phyloP scores from a whole-genome alignment of 2,888 invertebrate genomes.

The Agrochola lota region DNA sequence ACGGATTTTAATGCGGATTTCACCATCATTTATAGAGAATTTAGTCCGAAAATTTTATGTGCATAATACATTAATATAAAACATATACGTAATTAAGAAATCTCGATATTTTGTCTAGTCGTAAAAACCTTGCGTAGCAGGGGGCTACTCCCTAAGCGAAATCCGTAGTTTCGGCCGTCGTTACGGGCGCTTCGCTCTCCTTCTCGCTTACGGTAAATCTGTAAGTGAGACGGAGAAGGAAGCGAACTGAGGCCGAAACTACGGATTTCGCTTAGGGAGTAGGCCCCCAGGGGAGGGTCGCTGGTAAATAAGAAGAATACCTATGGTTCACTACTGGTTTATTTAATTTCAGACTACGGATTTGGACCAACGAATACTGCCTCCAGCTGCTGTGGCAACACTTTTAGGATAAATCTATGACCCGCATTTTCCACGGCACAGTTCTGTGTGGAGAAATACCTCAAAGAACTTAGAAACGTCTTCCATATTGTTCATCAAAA shows the following conservation, averaged over 20 bases:
- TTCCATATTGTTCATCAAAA: constrained; percentile 74
- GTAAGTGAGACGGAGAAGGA: too few species aligned
- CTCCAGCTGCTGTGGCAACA: constrained; percentile 71
- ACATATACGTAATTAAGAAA: background rate
- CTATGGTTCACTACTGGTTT: constrained; percentile 31
- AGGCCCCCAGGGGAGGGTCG: background rate
- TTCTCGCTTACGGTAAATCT: too few species aligned
- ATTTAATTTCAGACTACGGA: constrained; percentile 70
- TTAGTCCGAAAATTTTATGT: background rate
- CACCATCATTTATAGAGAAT: background rate
- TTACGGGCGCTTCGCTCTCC: too few species aligned
- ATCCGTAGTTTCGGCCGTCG: too few species aligned
- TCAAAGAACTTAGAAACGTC: constrained; percentile 78
- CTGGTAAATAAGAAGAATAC: constrained; percentile 4
- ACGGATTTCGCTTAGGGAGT: too few species aligned
- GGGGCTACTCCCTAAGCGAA: too few species aligned
- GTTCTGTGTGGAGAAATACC: constrained; percentile 71
- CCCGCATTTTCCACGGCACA: constrained; percentile 72
- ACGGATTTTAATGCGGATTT: background rate
- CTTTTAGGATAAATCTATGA: constrained; percentile 71
- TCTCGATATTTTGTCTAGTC: background rate
- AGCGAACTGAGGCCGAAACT: too few species aligned
- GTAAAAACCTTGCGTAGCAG: background rate
- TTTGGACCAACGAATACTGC: constrained; percentile 54
- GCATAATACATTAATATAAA: background rate